Percentiles rank a stretch among this genome's conserved stretches.
Evolutionary conservation across 2,797 vertebrate species (phyloP).

Genomic region (Acipenser transmontanus): DNA sequence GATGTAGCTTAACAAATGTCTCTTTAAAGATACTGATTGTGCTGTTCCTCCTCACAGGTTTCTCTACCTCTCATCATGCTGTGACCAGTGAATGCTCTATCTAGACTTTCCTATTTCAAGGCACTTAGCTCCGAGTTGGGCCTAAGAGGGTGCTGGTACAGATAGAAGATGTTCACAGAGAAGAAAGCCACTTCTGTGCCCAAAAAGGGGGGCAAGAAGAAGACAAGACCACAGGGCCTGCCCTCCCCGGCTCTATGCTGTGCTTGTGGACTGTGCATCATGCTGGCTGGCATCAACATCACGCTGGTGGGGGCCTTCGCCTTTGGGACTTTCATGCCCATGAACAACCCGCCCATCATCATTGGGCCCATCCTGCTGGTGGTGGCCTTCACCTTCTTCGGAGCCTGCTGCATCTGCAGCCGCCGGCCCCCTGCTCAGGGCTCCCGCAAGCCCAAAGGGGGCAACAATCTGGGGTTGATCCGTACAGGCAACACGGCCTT

Average conservation of each 20-base stretch:
- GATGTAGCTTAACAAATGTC: no score
- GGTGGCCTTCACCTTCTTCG: conserved; percentile 77
- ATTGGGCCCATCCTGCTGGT: conserved; percentile 77
- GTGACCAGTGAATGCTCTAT: background rate
- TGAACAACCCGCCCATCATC: conserved; percentile 78
- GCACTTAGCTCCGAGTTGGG: background rate
- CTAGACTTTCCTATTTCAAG: no score
- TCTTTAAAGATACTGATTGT: no score
- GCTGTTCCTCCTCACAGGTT: no score
- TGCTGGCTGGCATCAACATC: conserved; percentile 95
- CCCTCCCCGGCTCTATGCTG: conserved; percentile 89
- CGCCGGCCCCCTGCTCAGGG: conserved; percentile 51
- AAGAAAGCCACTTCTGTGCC: conserved; percentile 48
- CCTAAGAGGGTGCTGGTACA: background rate
- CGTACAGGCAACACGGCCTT: conserved; percentile 64
- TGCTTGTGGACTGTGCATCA: conserved; percentile 89
- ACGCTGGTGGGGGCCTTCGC: conserved; percentile 88
- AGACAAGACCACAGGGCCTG: conserved; percentile 63
- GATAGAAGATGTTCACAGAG: conserved; percentile 49
- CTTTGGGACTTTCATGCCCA: conserved; percentile 71
- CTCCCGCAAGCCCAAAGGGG: conserved; percentile 44
- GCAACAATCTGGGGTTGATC: conserved; percentile 63
- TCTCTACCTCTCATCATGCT: background rate
- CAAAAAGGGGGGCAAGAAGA: conserved; percentile 45
- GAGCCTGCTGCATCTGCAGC: conserved; percentile 83